Conservation (phyloP, 2,113 vertebrate genomes). For the Leuciscus idus region DNA sequence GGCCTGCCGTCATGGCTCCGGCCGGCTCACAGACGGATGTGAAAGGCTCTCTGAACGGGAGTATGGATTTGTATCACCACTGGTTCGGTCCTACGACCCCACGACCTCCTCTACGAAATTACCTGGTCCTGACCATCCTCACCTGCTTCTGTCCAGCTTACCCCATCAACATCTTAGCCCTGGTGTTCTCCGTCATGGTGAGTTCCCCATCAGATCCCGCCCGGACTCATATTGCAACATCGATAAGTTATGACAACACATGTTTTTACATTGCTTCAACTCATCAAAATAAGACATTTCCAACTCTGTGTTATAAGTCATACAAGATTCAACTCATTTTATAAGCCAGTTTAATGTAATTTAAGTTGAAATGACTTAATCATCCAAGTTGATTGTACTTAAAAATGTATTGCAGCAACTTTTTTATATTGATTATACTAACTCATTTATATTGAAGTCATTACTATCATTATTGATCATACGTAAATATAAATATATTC, state of each 20-base stretch:
- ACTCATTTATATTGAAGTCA: not conserved
- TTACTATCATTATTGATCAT: not conserved
- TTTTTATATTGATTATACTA: not conserved
- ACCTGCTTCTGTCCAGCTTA: constrained; percentile 87
- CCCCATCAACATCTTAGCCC: constrained; percentile 85
- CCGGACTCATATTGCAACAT: not conserved
- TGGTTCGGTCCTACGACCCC: constrained; percentile 65
- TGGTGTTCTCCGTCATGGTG: constrained; percentile 87
- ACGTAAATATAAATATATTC: too few species aligned
- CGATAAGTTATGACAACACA: too few species aligned
- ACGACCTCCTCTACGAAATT: constrained; percentile 73
- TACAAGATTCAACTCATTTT: too few species aligned
- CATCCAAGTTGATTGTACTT: too few species aligned
- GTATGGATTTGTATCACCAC: constrained; percentile 67
- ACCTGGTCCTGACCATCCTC: constrained; percentile 83
- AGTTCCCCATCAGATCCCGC: constrained; percentile 55
- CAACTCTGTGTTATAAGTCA: too few species aligned
- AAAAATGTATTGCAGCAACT: too few species aligned
- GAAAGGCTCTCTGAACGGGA: constrained; percentile 69
- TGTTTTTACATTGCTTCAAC: too few species aligned
- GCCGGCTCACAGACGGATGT: not conserved
- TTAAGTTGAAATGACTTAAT: too few species aligned
- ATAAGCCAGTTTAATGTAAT: too few species aligned
- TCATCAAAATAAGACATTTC: too few species aligned
- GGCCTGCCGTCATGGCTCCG: not conserved